Conservation (phyloP, 2,797 vertebrate genomes). For the Eremophila alpestris region DNA sequence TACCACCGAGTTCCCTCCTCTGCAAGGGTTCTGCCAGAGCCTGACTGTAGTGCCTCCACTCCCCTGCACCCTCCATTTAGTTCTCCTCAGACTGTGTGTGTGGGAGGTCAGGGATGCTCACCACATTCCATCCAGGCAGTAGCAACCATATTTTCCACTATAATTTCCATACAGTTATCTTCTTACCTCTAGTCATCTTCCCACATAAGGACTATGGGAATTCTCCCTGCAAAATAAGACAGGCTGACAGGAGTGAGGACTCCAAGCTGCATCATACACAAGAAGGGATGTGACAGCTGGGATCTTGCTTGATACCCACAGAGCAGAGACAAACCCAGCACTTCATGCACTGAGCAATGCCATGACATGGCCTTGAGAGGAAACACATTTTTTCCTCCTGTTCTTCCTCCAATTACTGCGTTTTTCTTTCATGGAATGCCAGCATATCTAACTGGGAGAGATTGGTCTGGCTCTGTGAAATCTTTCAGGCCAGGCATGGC, state of each 20-base stretch:
- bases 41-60: not conserved
- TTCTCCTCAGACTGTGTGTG: not conserved
- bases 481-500: not conserved
- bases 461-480: not conserved
- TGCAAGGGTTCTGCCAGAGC: not conserved
- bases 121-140: not conserved
- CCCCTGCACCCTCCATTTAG: rapidly evolving
- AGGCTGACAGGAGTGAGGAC: not conserved
- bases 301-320: not conserved
- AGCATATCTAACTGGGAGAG: not conserved
- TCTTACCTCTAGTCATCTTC: not conserved
- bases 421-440: not conserved
- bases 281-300: not conserved
- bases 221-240: not conserved
- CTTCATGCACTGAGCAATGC: not conserved
- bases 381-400: not conserved
- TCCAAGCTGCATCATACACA: not conserved
- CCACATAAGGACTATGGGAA: not conserved
- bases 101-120: not conserved
- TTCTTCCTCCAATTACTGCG: not conserved
- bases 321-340: too few relatives aligned
- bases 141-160: not conserved
- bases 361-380: rapidly evolving
- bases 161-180: not conserved
- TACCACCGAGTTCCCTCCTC: not conserved